Base-by-base conservation (phyloP, 1,140 invertebrate genomes). In the Calliopsis andreniformis region DNA sequence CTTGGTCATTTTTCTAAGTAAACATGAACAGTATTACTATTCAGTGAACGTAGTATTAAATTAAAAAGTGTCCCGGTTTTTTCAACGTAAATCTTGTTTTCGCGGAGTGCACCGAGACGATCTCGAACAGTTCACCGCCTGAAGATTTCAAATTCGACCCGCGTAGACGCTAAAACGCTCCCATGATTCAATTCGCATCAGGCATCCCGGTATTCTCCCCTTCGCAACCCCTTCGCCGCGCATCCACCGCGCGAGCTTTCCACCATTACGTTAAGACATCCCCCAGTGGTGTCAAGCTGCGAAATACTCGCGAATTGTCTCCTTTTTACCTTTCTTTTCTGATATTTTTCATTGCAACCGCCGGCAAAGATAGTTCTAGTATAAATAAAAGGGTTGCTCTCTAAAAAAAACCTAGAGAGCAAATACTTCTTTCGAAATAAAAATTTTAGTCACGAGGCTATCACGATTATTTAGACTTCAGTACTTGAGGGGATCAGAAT, bases 161-260 rank as follows among this genome's bases (percentile, higher is more conserved):
- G 90, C 89, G 90, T 90, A 87, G 84, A 87, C 87, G 89, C 87
- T 90, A 91, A 91, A 91, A 91, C 89, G 89, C 89, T 89, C 89
- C 88, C 88, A 90, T 91, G 89, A 91, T 92, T 91, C 90, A 90
- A 90, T 91, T 91, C 90, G 87, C 90, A 91, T 92, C 90, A 90
- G 87, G 87, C 80, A 83, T 82, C 85, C 64, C 66, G 59, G 14
- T 43, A 32, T 66, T 68, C 51, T 47, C 23, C 63, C 28, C 43
- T 30, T 58, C 39, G n/a, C 45, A 45, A 58, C 67, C 55, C 30
- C 42, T 45, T 32, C 28, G 25, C 39, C 49, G 56, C 25, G 25
- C 70, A 14, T 56, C 80, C 30, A 18, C 35, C 63, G 12, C 51
- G 76, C 69, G 76, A 68, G 62, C 43, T 42, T 68, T 58, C 45